Conservation (phyloP, 2,797 vertebrate genomes). For the Protosalanx chinensis region DNA sequence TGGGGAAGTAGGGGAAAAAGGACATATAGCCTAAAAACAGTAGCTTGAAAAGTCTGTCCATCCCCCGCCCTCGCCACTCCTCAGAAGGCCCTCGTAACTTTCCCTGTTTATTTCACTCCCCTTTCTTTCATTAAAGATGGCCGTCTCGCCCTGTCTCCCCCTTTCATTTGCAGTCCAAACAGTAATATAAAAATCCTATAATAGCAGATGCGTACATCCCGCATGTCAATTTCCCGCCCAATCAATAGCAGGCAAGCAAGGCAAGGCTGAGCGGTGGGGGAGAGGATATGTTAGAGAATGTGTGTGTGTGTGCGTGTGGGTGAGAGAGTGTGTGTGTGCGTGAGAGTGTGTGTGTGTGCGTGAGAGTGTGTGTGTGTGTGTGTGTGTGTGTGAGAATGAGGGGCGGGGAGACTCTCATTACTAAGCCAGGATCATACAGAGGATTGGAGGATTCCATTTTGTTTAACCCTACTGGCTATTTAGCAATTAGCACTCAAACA, state of each 20-base stretch:
- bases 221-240: constrained; percentile 73
- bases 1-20: too few species aligned
- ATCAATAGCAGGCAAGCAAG: constrained; percentile 70
- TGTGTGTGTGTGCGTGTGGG: too few species aligned
- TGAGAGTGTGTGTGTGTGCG: too few species aligned
- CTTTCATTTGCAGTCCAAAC: constrained; percentile 75
- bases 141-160: constrained; percentile 55
- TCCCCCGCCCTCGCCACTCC: constrained; percentile 8
- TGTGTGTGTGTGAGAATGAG: constrained; percentile 23
- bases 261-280: constrained; percentile 43
- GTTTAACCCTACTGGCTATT: constrained; percentile 56
- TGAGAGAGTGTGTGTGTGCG: too few species aligned
- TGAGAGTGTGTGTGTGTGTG: constrained; percentile 28
- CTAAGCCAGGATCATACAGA: constrained; percentile 55
- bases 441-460: constrained; percentile 64
- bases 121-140: constrained; percentile 61
- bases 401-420: constrained; percentile 68
- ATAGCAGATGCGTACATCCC: constrained; percentile 60
- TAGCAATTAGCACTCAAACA: constrained; percentile 51
- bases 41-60: too few species aligned
- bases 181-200: constrained; percentile 73
- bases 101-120: constrained; percentile 56
- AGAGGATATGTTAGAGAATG: constrained; percentile 20
- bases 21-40: too few species aligned
- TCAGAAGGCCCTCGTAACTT: constrained; percentile 42